phyloP scores from a whole-genome alignment of 2,888 invertebrate genomes.

The Lasioglossum calceatum region DNA sequence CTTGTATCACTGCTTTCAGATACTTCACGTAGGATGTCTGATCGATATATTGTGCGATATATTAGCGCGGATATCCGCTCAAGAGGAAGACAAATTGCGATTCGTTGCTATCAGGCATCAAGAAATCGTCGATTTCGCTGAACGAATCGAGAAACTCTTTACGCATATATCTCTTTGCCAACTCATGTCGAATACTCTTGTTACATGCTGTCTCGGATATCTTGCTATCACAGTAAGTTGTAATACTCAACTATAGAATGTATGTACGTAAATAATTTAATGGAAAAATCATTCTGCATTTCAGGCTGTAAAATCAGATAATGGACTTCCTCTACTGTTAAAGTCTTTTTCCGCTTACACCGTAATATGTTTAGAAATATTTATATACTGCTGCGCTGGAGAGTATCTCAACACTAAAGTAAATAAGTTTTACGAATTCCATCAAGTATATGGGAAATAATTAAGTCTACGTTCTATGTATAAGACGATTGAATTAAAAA shows the following conservation, averaged over 20 bases:
- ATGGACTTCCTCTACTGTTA: conserved; percentile 38
- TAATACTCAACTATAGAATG: neutral
- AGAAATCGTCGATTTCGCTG: conserved; percentile 52
- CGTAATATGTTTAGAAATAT: conserved; percentile 49
- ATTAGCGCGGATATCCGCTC: conserved; percentile 27
- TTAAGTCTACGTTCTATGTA: neutral
- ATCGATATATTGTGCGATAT: conserved; percentile 61
- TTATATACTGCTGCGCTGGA: conserved; percentile 67
- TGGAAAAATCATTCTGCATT: conserved; percentile 13
- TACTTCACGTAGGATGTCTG: conserved; percentile 67
- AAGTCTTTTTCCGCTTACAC: conserved; percentile 58
- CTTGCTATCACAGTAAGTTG: conserved; percentile 57
- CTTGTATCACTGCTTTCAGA: conserved; percentile 41
- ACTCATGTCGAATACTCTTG: conserved; percentile 62
- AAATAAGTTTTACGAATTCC: neutral
- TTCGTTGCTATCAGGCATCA: conserved; percentile 59
- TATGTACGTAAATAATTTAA: neutral
- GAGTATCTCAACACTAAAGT: conserved; percentile 70
- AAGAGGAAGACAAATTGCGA: conserved; percentile 19
- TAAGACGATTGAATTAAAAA: neutral
- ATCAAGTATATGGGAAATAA: neutral
- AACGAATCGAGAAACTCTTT: conserved; percentile 59
- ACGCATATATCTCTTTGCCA: conserved; percentile 64
- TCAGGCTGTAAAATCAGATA: conserved; percentile 49
- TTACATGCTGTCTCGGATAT: conserved; percentile 66